Evolutionary conservation across 2,797 vertebrate genomes (phyloP).

Genomic region (Gallinago solitaria): DNA sequence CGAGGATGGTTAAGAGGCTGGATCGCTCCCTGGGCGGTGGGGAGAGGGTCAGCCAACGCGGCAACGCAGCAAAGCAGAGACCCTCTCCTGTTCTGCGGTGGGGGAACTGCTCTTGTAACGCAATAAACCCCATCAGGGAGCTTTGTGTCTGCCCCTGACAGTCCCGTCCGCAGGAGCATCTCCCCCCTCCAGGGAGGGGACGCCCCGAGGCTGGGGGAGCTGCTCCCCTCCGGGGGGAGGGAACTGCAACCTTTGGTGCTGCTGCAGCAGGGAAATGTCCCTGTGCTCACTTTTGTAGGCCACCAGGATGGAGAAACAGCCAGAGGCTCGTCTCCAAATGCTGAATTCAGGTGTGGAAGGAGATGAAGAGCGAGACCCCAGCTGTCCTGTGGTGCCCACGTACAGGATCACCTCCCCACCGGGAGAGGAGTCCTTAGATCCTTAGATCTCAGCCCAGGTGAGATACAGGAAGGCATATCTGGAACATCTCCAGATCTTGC

Average conservation of each 20-base stretch:
- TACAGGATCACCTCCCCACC: fast-evolving
- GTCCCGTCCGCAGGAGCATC: background rate
- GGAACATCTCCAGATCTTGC: background rate
- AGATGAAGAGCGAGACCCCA: background rate
- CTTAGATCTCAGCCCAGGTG: background rate
- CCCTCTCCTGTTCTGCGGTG: background rate
- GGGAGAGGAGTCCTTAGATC: background rate
- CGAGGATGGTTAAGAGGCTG: background rate
- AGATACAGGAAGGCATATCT: background rate
- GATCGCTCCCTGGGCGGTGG: background rate
- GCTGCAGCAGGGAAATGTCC: background rate
- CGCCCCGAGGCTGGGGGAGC: background rate
- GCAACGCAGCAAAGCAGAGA: background rate
- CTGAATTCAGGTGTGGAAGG: background rate
- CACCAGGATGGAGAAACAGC: background rate
- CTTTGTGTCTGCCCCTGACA: background rate
- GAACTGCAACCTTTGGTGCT: background rate
- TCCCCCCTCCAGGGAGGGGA: background rate
- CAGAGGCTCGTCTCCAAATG: background rate
- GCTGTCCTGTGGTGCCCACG: background rate
- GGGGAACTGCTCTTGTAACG: background rate
- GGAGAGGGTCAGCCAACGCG: background rate
- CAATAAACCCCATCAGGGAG: fast-evolving
- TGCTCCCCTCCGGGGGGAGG: background rate
- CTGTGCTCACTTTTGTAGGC: background rate